A percentile compares a stretch with the other conserved stretches of the same genome.
These are phyloP conservation scores for Exocentrus adspersus DNA, from an alignment of 2,888 invertebrate species.

Conservation along the genomic window DNA sequence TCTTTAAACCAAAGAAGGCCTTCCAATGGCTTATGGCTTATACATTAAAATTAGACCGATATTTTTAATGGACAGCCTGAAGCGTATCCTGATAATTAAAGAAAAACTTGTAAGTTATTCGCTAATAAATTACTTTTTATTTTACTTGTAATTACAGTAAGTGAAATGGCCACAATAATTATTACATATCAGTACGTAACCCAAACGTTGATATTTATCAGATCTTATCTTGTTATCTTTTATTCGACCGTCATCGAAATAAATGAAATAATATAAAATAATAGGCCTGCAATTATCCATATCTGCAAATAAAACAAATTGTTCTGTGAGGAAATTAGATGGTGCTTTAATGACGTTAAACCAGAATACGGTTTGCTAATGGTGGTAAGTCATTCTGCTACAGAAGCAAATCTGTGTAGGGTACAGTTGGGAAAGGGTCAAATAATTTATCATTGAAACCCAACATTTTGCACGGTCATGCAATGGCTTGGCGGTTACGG, in stretches of 20 bases:
- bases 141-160: conserved; percentile 27
- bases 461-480: conserved; percentile 56
- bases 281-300: background rate
- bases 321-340: conserved; percentile 21
- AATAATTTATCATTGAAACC: conserved; percentile 56
- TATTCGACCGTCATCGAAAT: too few species aligned
- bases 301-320: conserved; percentile 5
- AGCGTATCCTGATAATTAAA: conserved; percentile 25
- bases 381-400: conserved; percentile 42
- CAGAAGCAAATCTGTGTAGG: conserved; percentile 45
- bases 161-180: conserved; percentile 22
- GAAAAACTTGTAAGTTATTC: conserved; percentile 26
- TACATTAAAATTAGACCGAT: too few species aligned
- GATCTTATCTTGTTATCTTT: conserved; percentile 3
- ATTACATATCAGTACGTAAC: conserved; percentile 15
- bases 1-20: too few species aligned
- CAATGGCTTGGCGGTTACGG: conserved; percentile 32
- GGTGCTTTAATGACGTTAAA: conserved; percentile 44
- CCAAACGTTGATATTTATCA: conserved; percentile 14
- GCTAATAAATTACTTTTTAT: conserved; percentile 26
- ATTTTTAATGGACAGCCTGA: conserved; percentile 23
- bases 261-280: background rate
- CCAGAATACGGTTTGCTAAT: conserved; percentile 44
- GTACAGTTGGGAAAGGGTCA: conserved; percentile 46
- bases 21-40: too few species aligned